A percentile compares a stretch with the other conserved stretches of the same genome.
Conservation (phyloP, 2,113 vertebrate species). For the Xiphias gladius region DNA sequence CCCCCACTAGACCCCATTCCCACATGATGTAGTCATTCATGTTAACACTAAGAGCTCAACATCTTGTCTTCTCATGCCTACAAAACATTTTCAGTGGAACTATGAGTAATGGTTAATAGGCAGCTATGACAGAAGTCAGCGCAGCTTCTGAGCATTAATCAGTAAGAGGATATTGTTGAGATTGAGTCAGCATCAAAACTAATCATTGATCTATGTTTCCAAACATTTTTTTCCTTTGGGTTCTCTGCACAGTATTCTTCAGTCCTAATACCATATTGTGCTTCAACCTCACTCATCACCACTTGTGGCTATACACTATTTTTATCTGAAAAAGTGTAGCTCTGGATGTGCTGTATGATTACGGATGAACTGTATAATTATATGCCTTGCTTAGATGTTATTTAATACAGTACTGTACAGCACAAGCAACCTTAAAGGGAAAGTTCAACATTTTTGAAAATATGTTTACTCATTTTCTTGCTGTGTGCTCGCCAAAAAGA, state of each 20-base stretch:
- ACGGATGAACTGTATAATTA: not conserved
- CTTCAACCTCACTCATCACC: not conserved
- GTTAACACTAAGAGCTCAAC: slow-evolving; percentile 24
- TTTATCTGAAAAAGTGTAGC: not conserved
- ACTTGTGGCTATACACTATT: not conserved
- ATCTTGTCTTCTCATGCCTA: slow-evolving; percentile 40
- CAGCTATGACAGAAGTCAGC: slow-evolving; percentile 36
- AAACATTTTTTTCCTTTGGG: not conserved
- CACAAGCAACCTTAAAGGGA: not conserved
- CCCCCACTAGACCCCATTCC: slow-evolving; percentile 50
- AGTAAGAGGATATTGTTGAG: slow-evolving; percentile 36
- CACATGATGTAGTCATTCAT: slow-evolving; percentile 65
- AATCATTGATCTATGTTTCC: slow-evolving; percentile 18
- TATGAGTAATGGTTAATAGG: slow-evolving; percentile 49
- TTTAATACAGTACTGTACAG: not conserved
- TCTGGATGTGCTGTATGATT: not conserved
- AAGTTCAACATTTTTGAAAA: not conserved
- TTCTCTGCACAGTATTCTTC: not conserved
- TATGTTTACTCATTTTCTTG: not conserved
- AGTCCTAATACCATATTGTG: not conserved
- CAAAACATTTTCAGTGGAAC: slow-evolving; percentile 61
- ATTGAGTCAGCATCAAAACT: slow-evolving; percentile 18
- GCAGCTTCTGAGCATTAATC: slow-evolving; percentile 41
- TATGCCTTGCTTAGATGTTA: not conserved
- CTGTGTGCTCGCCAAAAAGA: not conserved